Evolutionary conservation across 2,113 vertebrate genomes (phyloP), one percentile per base, ranked within the genome.

Genomic region (Hippoglossus stenolepis): DNA sequence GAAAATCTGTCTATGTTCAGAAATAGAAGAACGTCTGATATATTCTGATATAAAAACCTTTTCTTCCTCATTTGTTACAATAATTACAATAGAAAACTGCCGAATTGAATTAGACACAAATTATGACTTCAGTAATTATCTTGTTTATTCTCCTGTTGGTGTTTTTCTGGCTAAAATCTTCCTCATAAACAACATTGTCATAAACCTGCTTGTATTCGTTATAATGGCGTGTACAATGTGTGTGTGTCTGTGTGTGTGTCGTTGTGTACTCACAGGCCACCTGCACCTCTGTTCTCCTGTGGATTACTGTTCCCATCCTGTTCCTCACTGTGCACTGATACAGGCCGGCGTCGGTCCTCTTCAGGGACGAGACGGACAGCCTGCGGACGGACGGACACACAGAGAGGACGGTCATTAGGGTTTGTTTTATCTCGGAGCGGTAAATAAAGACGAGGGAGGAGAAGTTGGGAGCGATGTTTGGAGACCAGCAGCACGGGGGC

Each of bases 251-350:
- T 54, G 59, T 68, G 72, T 62, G 24, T 26, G n/a, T 51, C n/a
- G 53, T 8, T 43, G 20, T 51, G 59, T 88, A 98, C 97, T 43
- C 94, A 98, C 96, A 97, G 91, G 96, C 96, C 26, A 97, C 96
- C 65, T 96, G 96, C 69, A 98, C 90, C 83, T 96, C 94, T 0
- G 94, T 92, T 82, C 93, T 96, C 85, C 91, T 92, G 64, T 97
- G 95, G 86, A 98, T 86, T 63, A 98, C 87, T 0, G 96, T 94
- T 14, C 97, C 97, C 96, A 96, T 96, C 79, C 96, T 91, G 95
- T 97, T 98, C 18, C 96, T 92, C 23, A 96, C 97, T 3, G 93
- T 71, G 0, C 97, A 98, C 68, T 95, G 97, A 87, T 98, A 98
- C 77, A 85, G 91, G 20, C 97, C 97, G 21, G 94, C 93, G 2